phyloP scores from a whole-genome alignment of 2,888 invertebrate species.

The Xylocampa areola region DNA sequence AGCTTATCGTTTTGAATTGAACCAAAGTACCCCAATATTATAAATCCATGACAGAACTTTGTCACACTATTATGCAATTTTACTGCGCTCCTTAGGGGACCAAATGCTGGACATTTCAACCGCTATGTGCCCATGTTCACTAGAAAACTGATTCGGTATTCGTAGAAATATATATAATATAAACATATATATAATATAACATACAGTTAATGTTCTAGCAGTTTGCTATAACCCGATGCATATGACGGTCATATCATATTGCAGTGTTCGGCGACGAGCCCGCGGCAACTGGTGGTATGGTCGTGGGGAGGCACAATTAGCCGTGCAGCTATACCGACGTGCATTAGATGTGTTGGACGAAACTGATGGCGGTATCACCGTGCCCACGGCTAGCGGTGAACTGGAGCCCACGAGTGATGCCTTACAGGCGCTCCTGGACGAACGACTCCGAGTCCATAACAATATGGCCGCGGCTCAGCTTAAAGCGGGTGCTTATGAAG shows the following conservation, averaged over 20 bases:
- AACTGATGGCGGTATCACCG: slow-evolving; percentile 91
- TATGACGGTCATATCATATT: slow-evolving; percentile 14
- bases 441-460: slow-evolving; percentile 95
- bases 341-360: slow-evolving; percentile 95
- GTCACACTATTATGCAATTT: too few relatives aligned
- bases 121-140: too few relatives aligned
- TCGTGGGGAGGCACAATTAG: slow-evolving; percentile 94
- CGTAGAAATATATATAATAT: too few relatives aligned
- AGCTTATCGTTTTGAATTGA: too few relatives aligned
- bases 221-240: not conserved
- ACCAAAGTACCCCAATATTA: too few relatives aligned
- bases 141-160: too few relatives aligned
- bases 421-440: slow-evolving; percentile 91
- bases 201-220: too few relatives aligned
- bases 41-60: too few relatives aligned
- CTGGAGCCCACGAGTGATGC: slow-evolving; percentile 72
- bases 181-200: too few relatives aligned
- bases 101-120: too few relatives aligned
- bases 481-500: slow-evolving; percentile 95
- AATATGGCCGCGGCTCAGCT: slow-evolving; percentile 98
- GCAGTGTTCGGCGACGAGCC: slow-evolving; percentile 90
- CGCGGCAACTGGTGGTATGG: slow-evolving; percentile 97
- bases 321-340: slow-evolving; percentile 96
- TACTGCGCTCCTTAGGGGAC: too few relatives aligned
- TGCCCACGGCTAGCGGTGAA: slow-evolving; percentile 87